These are phyloP conservation scores for Enteromius radiatus DNA, from an alignment of 2,797 vertebrate genomes.

Conservation along the genomic window DNA sequence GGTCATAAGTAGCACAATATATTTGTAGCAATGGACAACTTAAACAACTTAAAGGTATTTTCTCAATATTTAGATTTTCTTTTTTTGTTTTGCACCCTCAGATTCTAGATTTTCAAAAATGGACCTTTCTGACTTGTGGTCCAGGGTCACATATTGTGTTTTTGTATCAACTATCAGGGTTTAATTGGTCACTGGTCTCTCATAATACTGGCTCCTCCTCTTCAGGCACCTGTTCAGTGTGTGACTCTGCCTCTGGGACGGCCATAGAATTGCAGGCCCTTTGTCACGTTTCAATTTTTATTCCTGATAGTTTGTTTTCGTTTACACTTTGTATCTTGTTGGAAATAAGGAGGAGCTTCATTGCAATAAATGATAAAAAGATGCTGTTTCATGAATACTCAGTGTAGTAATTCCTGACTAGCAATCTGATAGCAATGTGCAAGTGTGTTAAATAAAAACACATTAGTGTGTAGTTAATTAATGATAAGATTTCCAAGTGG, in stretches of 20 bases:
- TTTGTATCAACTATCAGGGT: not conserved
- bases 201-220: not conserved
- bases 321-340: conserved; percentile 10
- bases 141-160: not conserved
- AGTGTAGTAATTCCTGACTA: not conserved
- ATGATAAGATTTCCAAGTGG: conserved; percentile 69
- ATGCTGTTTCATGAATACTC: conserved; percentile 33
- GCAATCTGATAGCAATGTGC: conserved; percentile 12
- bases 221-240: not conserved
- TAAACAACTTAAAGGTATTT: too few relatives aligned
- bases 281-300: not conserved
- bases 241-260: not conserved
- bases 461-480: conserved; percentile 71
- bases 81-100: too few relatives aligned
- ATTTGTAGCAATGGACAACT: too few relatives aligned
- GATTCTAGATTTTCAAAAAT: too few relatives aligned
- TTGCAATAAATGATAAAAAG: conserved; percentile 41
- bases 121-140: too few relatives aligned
- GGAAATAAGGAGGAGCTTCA: conserved; percentile 26
- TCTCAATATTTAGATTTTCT: too few relatives aligned
- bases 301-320: not conserved
- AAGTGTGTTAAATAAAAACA: conserved; percentile 24
- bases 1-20: too few relatives aligned
- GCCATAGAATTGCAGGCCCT: not conserved
- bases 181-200: not conserved